phyloP scores from a whole-genome alignment of 2,888 invertebrate species.

The Seladonia tumulorum region DNA sequence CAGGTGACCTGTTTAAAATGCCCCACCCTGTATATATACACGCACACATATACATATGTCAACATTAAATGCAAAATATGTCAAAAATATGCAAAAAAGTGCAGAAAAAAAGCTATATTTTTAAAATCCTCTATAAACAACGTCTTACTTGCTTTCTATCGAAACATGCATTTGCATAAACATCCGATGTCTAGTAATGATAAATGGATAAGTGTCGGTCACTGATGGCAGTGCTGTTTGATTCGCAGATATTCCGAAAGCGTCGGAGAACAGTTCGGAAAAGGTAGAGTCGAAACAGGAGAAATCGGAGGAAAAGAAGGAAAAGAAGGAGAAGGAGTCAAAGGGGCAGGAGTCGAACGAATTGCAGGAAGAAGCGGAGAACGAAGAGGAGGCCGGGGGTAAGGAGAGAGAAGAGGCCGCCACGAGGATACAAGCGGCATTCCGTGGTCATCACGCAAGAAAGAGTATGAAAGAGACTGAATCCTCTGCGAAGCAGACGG shows the following conservation, averaged over 20 bases:
- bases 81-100: no score
- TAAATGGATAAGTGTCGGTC: not conserved
- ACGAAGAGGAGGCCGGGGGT: slow-evolving; percentile 83
- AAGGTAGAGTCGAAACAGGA: slow-evolving; percentile 38
- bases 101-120: no score
- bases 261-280: slow-evolving; percentile 34
- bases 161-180: no score
- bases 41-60: no score
- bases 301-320: slow-evolving; percentile 40
- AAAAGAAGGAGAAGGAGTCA: no score
- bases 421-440: slow-evolving; percentile 95
- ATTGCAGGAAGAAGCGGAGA: slow-evolving; percentile 50
- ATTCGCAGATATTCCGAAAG: slow-evolving; percentile 53
- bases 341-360: slow-evolving; percentile 56
- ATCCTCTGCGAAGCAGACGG: slow-evolving; percentile 82
- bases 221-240: not conserved
- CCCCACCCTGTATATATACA: no score
- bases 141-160: no score
- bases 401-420: slow-evolving; percentile 87
- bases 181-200: no score
- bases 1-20: no score
- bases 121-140: no score
- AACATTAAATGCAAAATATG: no score
- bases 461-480: slow-evolving; percentile 92
- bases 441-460: slow-evolving; percentile 92